Evolutionary conservation across 1,140 invertebrate genomes (phyloP).

Genomic region (Drosophila albomicans): DNA sequence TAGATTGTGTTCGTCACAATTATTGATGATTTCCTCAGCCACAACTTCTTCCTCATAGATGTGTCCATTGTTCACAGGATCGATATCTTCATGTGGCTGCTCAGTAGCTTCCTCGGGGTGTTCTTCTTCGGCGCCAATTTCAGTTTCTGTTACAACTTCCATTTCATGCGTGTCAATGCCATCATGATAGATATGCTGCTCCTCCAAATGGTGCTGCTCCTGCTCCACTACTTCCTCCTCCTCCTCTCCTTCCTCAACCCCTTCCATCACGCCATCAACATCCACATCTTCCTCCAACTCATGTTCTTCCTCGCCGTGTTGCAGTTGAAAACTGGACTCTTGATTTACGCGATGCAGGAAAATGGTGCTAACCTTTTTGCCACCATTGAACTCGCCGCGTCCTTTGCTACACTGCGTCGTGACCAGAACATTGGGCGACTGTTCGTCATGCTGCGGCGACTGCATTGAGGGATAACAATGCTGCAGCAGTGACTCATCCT

Average conservation of each 20-base stretch:
- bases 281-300: constrained; percentile 22
- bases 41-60: constrained; percentile 15
- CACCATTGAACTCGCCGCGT: constrained; percentile 61
- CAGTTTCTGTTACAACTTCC: constrained; percentile 53
- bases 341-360: constrained; percentile 69
- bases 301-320: constrained; percentile 25
- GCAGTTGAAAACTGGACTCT: constrained; percentile 41
- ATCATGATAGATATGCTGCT: constrained; percentile 50
- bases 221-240: constrained; percentile 12
- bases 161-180: constrained; percentile 52
- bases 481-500: background rate
- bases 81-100: constrained; percentile 14
- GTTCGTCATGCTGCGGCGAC: background rate
- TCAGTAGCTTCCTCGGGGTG: constrained; percentile 30
- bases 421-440: constrained; percentile 30
- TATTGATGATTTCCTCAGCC: constrained; percentile 17
- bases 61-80: constrained; percentile 37
- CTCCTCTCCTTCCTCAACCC: constrained; percentile 4
- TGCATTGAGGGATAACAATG: constrained; percentile 16
- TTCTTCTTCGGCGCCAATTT: constrained; percentile 57
- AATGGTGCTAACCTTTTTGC: constrained; percentile 69
- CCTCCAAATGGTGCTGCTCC: constrained; percentile 3
- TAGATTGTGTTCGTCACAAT: constrained; percentile 2
- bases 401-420: constrained; percentile 23
- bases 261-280: constrained; percentile 8